A percentile compares a stretch with the other conserved stretches of the same genome.
Conservation (phyloP, 2,888 invertebrate species). For the Eilema sororculum region DNA sequence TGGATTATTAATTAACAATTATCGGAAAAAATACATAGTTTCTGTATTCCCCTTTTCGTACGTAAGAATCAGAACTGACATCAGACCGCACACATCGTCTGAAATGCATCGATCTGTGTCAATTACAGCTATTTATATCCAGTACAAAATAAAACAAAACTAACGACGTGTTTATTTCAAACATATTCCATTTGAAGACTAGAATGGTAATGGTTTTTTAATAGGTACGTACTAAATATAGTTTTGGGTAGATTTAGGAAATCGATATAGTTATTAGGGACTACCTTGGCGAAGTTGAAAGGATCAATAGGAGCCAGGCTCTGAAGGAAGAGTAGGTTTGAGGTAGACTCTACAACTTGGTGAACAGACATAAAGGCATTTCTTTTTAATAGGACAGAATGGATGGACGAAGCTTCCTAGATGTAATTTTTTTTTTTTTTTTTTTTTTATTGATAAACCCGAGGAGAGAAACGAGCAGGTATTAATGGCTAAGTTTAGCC, state of each 20-base stretch:
- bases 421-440: too few relatives aligned
- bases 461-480: too few relatives aligned
- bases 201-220: constrained; percentile 22
- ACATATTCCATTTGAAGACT: constrained; percentile 34
- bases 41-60: background rate
- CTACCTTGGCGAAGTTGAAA: background rate
- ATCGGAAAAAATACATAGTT: background rate
- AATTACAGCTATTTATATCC: constrained; percentile 74
- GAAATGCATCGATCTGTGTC: constrained; percentile 70
- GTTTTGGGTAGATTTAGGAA: background rate
- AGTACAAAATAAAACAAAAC: constrained; percentile 52
- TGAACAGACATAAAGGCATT: background rate
- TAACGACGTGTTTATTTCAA: constrained; percentile 41
- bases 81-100: constrained; percentile 71
- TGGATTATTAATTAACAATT: background rate
- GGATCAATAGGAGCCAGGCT: background rate
- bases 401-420: too few relatives aligned
- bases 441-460: too few relatives aligned
- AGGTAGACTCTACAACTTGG: background rate
- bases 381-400: background rate
- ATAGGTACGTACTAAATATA: constrained; percentile 19
- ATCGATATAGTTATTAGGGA: background rate
- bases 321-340: background rate
- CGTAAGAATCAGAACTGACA: constrained; percentile 2
- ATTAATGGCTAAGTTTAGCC: too few relatives aligned